These are phyloP conservation scores for Phaedon cochleariae DNA, from an alignment of 2,888 invertebrate species.

Conservation along the genomic window DNA sequence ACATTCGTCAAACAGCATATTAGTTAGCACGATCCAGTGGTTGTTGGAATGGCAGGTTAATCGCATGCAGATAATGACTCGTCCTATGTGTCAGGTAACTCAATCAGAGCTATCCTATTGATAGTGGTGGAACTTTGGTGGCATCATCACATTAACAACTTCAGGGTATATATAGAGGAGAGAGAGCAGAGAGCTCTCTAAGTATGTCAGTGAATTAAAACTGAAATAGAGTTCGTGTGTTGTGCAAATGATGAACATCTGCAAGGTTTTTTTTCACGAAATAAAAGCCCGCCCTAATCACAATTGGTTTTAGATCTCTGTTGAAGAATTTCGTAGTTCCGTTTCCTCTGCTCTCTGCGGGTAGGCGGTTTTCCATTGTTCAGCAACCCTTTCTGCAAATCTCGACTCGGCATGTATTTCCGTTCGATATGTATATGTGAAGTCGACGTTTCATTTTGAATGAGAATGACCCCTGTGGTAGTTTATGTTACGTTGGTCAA, in stretches of 20 bases:
- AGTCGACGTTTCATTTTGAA: neutral
- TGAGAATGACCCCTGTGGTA: constrained; percentile 5
- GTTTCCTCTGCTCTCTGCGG: neutral
- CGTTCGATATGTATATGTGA: constrained; percentile 11
- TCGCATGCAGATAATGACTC: no score
- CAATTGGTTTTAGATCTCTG: neutral
- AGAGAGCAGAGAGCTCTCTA: no score
- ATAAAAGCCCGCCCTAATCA: neutral
- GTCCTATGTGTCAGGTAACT: no score
- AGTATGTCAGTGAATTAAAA: no score
- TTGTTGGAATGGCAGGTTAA: no score
- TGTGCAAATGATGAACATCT: neutral
- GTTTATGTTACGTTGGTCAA: constrained; percentile 7
- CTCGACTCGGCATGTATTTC: constrained; percentile 9
- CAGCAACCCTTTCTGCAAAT: constrained; percentile 8
- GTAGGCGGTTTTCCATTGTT: constrained; percentile 8
- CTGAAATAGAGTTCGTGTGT: neutral
- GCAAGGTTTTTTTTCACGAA: neutral
- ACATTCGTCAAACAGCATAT: no score
- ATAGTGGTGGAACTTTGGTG: no score
- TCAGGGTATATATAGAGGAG: no score
- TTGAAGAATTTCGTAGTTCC: neutral
- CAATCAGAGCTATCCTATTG: no score
- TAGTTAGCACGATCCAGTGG: no score
- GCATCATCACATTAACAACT: no score